phyloP scores from a whole-genome alignment of 2,113 vertebrate genomes.

The Microtus oregoni region DNA sequence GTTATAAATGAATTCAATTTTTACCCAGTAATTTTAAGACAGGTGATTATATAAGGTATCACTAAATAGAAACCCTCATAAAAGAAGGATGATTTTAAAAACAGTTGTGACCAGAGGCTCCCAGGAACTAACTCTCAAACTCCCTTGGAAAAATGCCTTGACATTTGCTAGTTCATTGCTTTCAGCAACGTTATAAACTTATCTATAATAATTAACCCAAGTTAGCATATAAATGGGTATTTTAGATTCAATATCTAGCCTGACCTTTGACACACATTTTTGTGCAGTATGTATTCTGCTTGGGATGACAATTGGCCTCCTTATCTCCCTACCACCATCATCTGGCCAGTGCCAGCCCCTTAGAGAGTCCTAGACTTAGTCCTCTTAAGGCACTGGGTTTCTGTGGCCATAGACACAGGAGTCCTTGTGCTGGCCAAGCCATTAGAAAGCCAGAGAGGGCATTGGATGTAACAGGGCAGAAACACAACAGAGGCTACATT shows the following conservation, averaged over 20 bases:
- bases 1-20: neutral
- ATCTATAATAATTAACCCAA: too few species aligned
- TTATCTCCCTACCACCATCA: neutral
- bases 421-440: too few species aligned
- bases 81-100: neutral
- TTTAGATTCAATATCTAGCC: neutral
- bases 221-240: neutral
- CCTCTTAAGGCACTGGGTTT: neutral
- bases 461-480: accelerated
- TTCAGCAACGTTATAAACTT: neutral
- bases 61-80: neutral
- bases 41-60: neutral
- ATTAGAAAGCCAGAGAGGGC: accelerated
- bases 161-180: neutral
- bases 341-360: too few species aligned
- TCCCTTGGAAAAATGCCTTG: neutral
- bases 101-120: neutral
- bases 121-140: neutral
- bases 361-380: neutral
- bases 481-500: accelerated
- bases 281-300: too few species aligned
- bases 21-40: neutral
- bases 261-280: neutral
- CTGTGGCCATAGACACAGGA: accelerated
- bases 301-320: neutral